Base-by-base conservation (phyloP, 2,113 vertebrate species). In the Onychostruthus taczanowskii region DNA sequence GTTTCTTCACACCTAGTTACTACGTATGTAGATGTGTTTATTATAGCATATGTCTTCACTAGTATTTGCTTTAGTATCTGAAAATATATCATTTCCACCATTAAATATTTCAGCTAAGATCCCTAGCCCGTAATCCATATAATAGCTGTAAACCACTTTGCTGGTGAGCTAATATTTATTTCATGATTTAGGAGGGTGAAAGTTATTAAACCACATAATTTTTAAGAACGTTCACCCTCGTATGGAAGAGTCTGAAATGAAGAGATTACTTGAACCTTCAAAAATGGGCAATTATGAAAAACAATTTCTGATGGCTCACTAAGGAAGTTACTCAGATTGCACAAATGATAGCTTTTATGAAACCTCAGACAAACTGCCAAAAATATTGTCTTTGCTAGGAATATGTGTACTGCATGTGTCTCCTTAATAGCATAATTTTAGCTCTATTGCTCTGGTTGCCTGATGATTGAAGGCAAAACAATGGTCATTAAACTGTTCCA, bases 121-220 rank as follows among this genome's bases (percentile, higher is more conserved):
- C n/a, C 43, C 26, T 50, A 67, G 18, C 39, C 35, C 72, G 10
- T 87, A n/a, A 27, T 84, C 64, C n/a, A 16, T 89, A 41, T 67
- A 66, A 50, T 43, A 74, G 75, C 41, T 59, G 30, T 47, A 91
- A 92, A 75, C 33, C 35, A 49, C 5, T 72, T 73, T 79, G 19
- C 33, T 89, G 46, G 14, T 80, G n/a, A 94, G 7, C 35, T 91
- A 94, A 72, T 84, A 87, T 73, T 91, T 93, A 49, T 92, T 95
- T 75, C 23, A 41, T 44, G 3, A 82, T 82, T 84, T 84, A 75
- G 30, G n/a, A 47, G 10, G 31, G 47, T 72, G 58, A 89, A 93
- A 76, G n/a, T 76, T 89, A 79, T 41, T 62, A 93, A 79, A 70
- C 26, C 62, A 63, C 56, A 44, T 56, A 43, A 91, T 94, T 84